Conservation (phyloP, 2,797 vertebrate genomes). For the Xenentodon cancila region DNA sequence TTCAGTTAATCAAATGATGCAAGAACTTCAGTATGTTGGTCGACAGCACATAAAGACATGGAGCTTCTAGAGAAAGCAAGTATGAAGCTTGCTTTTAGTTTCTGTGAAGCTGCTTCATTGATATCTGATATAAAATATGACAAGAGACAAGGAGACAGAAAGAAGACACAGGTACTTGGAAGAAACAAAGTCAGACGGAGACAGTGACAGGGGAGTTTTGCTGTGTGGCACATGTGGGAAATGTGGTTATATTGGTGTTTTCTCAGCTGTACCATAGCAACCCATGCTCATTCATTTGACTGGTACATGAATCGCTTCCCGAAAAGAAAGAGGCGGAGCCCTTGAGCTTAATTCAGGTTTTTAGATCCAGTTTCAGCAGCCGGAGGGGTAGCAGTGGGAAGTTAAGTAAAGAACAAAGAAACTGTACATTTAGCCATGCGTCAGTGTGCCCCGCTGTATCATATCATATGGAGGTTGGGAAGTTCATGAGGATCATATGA, state of each 20-base stretch:
- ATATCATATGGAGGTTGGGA: slow-evolving; percentile 77
- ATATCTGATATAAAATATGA: slow-evolving; percentile 62
- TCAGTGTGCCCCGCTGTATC: slow-evolving; percentile 68
- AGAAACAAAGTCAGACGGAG: slow-evolving; percentile 36
- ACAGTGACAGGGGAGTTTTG: slow-evolving; percentile 41
- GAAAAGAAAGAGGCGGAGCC: slow-evolving; percentile 56
- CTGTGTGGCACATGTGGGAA: slow-evolving; percentile 61
- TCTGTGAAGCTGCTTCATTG: slow-evolving; percentile 75
- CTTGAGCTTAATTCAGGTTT: slow-evolving; percentile 52
- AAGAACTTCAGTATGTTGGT: not conserved
- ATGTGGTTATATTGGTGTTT: slow-evolving; percentile 48
- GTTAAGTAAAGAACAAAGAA: slow-evolving; percentile 65
- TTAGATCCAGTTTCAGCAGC: slow-evolving; percentile 69
- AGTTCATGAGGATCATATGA: slow-evolving; percentile 77
- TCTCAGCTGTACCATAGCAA: slow-evolving; percentile 53
- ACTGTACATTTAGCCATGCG: slow-evolving; percentile 77
- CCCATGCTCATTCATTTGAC: slow-evolving; percentile 71
- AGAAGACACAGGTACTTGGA: slow-evolving; percentile 49
- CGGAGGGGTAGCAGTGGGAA: slow-evolving; percentile 53
- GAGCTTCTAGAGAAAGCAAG: not conserved
- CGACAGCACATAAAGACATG: not conserved
- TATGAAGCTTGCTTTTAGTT: slow-evolving; percentile 24
- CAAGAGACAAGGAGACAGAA: slow-evolving; percentile 31
- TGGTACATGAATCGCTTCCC: slow-evolving; percentile 40
- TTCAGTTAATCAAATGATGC: not conserved